phyloP scores from a whole-genome alignment of 2,113 vertebrate species.

The Semicossyphus pulcher region DNA sequence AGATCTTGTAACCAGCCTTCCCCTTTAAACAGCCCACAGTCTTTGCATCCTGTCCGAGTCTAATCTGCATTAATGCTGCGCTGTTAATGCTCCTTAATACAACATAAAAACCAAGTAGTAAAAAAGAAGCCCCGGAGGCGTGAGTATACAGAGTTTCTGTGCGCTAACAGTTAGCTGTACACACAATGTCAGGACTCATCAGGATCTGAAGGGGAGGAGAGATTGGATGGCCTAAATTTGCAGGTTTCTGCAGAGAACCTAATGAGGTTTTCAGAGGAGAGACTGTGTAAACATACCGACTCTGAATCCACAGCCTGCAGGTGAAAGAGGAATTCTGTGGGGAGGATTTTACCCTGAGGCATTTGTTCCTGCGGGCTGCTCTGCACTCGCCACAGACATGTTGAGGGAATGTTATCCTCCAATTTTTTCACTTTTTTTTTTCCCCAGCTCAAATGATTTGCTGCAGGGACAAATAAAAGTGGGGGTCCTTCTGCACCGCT shows the following conservation, averaged over 20 bases:
- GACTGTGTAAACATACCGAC: conserved; percentile 47
- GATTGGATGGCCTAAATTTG: conserved; percentile 60
- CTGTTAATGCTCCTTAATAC: conserved; percentile 53
- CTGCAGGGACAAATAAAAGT: conserved; percentile 76
- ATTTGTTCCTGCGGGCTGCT: conserved; percentile 55
- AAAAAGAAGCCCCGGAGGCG: conserved; percentile 52
- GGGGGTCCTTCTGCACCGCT: conserved; percentile 64
- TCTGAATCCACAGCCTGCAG: conserved; percentile 61
- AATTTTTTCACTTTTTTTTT: conserved; percentile 52
- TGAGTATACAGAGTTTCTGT: conserved; percentile 25
- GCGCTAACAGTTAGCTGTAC: conserved; percentile 47
- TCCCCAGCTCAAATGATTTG: conserved; percentile 65
- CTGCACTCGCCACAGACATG: conserved; percentile 54
- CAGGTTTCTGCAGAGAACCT: conserved; percentile 54
- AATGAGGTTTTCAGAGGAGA: conserved; percentile 60
- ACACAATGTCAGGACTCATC: conserved; percentile 65
- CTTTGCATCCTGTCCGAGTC: conserved; percentile 37
- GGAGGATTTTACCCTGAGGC: conserved; percentile 58
- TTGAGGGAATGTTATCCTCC: conserved; percentile 61
- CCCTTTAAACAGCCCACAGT: conserved; percentile 41
- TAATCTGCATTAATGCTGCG: conserved; percentile 60
- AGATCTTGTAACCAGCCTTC: conserved; percentile 5
- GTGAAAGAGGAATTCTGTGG: conserved; percentile 47
- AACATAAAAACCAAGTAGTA: conserved; percentile 54
- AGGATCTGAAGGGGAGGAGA: conserved; percentile 46